Conservation (phyloP, 1,140 invertebrate genomes). For the Zaprionus ghesquierei region DNA sequence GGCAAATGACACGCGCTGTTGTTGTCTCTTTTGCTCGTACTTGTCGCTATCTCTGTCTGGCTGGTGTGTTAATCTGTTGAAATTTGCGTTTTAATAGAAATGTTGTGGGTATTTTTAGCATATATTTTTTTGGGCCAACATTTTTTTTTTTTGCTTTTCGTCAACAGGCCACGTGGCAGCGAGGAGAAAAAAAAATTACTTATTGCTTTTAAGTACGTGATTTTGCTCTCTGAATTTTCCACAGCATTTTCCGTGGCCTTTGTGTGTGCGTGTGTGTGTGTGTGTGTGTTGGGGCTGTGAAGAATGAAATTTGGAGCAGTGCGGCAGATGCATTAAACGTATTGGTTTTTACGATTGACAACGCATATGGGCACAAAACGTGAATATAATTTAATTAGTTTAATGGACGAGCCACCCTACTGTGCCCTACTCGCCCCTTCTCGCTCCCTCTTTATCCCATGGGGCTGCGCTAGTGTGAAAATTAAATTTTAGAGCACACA, state of each 20-base stretch:
- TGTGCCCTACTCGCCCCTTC: neutral
- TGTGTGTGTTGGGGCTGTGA: neutral
- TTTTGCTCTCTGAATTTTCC: slow-evolving; percentile 61
- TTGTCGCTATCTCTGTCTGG: slow-evolving; percentile 4
- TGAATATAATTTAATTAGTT: slow-evolving; percentile 72
- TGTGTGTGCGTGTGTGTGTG: neutral
- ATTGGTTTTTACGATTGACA: slow-evolving; percentile 74
- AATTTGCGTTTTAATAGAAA: slow-evolving; percentile 78
- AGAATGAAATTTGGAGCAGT: slow-evolving; percentile 4
- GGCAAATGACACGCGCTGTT: slow-evolving; percentile 70
- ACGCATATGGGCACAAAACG: slow-evolving; percentile 33
- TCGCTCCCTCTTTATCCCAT: neutral
- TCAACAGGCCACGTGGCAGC: slow-evolving; percentile 32
- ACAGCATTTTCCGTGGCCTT: slow-evolving; percentile 29
- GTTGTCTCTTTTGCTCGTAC: neutral
- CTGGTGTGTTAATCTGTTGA: slow-evolving; percentile 72
- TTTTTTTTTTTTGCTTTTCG: too few species aligned
- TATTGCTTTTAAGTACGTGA: slow-evolving; percentile 79
- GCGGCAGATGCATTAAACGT: slow-evolving; percentile 65
- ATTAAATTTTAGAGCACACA: slow-evolving; percentile 18
- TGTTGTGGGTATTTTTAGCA: slow-evolving; percentile 31
- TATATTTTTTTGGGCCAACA: slow-evolving; percentile 25
- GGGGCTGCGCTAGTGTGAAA: neutral
- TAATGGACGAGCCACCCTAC: slow-evolving; percentile 58
- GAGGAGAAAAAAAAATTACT: slow-evolving; percentile 26